A percentile compares a stretch with the other conserved stretches of the same genome.
Conservation (phyloP, 2,888 invertebrate genomes). For the Strigamia transsilvanica region DNA sequence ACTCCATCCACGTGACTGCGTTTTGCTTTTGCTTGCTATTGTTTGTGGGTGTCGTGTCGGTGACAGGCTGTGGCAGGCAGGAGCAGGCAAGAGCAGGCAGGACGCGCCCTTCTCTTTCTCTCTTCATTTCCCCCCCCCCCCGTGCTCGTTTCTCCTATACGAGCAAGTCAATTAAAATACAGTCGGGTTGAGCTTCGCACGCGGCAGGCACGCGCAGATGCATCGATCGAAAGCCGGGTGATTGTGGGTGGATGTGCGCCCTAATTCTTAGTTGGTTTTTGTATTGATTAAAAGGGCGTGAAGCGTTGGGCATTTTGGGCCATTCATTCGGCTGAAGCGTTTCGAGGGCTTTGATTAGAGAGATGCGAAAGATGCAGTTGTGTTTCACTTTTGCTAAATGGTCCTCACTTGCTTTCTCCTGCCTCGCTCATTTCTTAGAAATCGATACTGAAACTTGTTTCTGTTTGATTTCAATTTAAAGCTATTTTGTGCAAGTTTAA, state of each 20-base stretch:
- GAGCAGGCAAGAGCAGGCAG: neutral
- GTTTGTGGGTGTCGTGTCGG: conserved; percentile 41
- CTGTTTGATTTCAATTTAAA: no score
- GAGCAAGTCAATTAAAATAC: conserved; percentile 26
- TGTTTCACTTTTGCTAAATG: conserved; percentile 7
- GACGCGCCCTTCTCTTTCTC: conserved; percentile 4
- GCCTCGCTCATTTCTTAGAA: neutral
- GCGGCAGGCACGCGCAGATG: neutral
- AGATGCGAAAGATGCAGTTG: neutral
- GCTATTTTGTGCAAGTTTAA: no score
- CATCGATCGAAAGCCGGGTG: conserved; percentile 15
- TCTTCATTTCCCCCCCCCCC: neutral
- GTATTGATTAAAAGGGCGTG: neutral
- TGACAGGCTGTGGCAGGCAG: neutral
- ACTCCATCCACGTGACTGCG: neutral
- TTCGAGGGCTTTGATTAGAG: neutral
- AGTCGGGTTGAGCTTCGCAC: neutral
- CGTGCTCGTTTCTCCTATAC: neutral
- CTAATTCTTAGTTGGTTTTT: neutral
- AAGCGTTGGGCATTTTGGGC: neutral
- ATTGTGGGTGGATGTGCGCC: neutral
- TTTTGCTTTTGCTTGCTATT: conserved; percentile 9
- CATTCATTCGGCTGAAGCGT: neutral
- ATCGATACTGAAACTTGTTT: neutral
- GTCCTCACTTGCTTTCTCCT: neutral